Evolutionary conservation across 2,797 vertebrate species (phyloP).

Genomic region (Enteromius mattozi): DNA sequence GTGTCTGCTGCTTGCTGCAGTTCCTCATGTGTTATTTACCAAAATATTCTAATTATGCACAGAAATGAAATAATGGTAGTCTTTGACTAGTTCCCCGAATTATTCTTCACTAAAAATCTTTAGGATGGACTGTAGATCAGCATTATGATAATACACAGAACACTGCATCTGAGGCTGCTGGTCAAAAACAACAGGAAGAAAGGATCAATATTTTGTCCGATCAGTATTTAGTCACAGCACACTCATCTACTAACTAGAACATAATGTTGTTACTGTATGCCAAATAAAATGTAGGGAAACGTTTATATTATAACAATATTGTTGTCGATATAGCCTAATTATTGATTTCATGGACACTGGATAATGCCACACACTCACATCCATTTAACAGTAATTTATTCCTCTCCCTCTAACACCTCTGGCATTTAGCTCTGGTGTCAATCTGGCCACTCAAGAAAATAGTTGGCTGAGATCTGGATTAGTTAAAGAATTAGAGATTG

Average conservation of each 20-base stretch:
- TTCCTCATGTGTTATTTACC: not conserved
- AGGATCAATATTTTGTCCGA: slow-evolving; percentile 2
- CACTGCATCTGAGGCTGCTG: not conserved
- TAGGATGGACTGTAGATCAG: not conserved
- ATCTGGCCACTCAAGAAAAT: not conserved
- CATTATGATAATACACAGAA: not conserved
- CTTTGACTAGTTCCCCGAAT: not conserved
- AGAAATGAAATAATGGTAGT: not conserved
- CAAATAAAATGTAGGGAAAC: not conserved
- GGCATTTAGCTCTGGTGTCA: not conserved
- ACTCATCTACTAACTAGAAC: not conserved
- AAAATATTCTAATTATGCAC: not conserved
- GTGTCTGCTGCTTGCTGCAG: not conserved
- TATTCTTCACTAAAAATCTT: not conserved
- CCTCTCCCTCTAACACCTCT: not conserved
- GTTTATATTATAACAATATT: not conserved
- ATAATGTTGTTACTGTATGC: not conserved
- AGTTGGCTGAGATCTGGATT: not conserved
- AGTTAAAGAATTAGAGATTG: not conserved
- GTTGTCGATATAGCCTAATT: not conserved
- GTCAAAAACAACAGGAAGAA: not conserved
- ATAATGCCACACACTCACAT: not conserved
- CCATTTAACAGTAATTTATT: not conserved
- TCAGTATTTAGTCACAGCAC: not conserved
- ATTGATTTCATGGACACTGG: not conserved